These are phyloP conservation scores for Operophtera brumata DNA, from an alignment of 2,888 invertebrate genomes.

Conservation along the genomic window DNA sequence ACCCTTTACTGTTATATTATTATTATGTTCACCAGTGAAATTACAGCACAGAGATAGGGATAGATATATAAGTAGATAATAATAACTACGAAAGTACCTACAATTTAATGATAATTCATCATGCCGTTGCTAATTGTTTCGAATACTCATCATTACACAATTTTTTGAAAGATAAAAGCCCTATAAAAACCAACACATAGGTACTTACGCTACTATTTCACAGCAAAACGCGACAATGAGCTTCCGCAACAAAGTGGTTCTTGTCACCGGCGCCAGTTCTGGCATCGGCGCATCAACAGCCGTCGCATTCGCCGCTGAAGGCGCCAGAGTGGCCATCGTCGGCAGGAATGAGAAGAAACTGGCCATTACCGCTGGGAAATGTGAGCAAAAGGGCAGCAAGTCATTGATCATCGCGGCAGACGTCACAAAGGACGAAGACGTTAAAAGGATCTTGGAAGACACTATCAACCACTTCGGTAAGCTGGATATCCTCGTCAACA, in stretches of 20 bases:
- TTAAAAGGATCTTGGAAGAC: slow-evolving; percentile 34
- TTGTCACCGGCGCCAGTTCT: slow-evolving; percentile 51
- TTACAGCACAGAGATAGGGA: too few species aligned
- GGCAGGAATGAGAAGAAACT: slow-evolving; percentile 37
- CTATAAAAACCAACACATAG: too few species aligned
- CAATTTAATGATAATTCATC: too few species aligned
- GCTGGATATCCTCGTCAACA: slow-evolving; percentile 44
- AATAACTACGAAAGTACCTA: too few species aligned
- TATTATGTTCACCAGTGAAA: too few species aligned
- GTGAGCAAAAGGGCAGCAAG: slow-evolving; percentile 24
- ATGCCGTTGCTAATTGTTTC: too few species aligned
- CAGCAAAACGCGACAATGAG: too few species aligned
- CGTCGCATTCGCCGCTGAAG: slow-evolving; percentile 32
- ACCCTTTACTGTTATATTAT: too few species aligned
- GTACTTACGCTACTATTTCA: too few species aligned
- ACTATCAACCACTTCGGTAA: slow-evolving; percentile 31
- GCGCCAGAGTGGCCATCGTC: slow-evolving; percentile 32
- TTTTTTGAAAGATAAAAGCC: too few species aligned
- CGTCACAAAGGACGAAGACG: slow-evolving; percentile 39
- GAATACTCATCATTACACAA: too few species aligned
- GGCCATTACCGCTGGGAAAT: slow-evolving; percentile 22
- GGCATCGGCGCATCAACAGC: slow-evolving; percentile 53
- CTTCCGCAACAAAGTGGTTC: slow-evolving; percentile 47
- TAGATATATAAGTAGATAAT: too few species aligned
- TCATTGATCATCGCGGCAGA: slow-evolving; percentile 38